Percentiles rank a stretch among this genome's conserved stretches.
These are phyloP conservation scores for Aquatica leii DNA, from an alignment of 2,888 invertebrate species.

Conservation along the genomic window DNA sequence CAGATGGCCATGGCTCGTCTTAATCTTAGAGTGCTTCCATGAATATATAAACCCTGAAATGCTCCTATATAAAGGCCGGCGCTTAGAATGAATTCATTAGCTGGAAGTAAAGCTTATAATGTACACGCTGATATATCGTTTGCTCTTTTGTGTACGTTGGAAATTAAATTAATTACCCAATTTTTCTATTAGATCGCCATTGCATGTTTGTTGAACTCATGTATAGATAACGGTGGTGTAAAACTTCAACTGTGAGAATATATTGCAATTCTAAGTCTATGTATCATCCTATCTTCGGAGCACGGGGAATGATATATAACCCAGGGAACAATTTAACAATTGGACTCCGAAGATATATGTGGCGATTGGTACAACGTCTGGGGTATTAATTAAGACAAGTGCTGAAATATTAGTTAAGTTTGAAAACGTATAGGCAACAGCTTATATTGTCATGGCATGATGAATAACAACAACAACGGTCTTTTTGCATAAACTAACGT, in stretches of 20 bases:
- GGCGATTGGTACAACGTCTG: constrained; percentile 52
- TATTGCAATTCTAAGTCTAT: constrained; percentile 41
- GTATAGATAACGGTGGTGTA: constrained; percentile 14
- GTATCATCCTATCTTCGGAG: constrained; percentile 46
- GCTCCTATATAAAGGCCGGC: constrained; percentile 47
- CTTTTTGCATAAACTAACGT: neutral
- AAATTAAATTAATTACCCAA: neutral
- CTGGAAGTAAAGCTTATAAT: constrained; percentile 24
- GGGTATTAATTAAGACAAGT: constrained; percentile 43
- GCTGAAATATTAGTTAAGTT: constrained; percentile 39
- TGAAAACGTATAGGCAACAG: constrained; percentile 18
- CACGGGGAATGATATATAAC: constrained; percentile 44
- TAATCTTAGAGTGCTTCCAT: constrained; percentile 58
- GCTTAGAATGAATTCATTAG: constrained; percentile 39
- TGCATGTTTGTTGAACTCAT: neutral
- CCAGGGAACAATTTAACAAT: constrained; percentile 52
- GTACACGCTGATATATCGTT: constrained; percentile 45
- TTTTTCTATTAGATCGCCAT: neutral
- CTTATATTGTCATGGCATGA: constrained; percentile 13
- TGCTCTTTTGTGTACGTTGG: constrained; percentile 37
- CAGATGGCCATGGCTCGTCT: constrained; percentile 54
- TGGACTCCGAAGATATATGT: constrained; percentile 55
- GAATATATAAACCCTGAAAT: constrained; percentile 57
- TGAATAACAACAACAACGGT: constrained; percentile 28
- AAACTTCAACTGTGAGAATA: constrained; percentile 27